Evolutionary conservation across 2,797 vertebrate genomes (phyloP).

Genomic region (Alca torda): DNA sequence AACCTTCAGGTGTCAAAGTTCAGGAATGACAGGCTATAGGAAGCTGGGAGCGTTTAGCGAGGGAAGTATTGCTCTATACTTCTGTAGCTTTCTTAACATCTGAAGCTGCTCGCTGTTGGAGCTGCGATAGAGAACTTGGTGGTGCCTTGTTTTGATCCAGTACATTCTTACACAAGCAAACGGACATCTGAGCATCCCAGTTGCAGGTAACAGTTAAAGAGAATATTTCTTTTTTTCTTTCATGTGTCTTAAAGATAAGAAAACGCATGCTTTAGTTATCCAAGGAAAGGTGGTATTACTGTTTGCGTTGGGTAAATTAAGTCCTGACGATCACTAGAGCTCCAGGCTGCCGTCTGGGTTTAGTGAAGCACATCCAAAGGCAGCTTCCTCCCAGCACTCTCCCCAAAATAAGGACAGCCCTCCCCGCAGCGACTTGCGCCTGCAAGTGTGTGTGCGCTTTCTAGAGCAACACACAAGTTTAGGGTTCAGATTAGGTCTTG

Average conservation of each 20-base stretch:
- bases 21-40: neutral
- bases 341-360: neutral
- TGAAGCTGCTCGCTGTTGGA: rapidly evolving
- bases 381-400: neutral
- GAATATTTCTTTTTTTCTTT: neutral
- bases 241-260: neutral
- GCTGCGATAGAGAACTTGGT: neutral
- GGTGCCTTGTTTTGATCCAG: neutral
- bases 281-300: neutral
- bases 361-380: neutral
- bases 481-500: neutral
- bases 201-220: neutral
- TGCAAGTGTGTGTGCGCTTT: neutral
- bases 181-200: neutral
- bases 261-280: neutral
- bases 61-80: neutral
- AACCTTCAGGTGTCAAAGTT: neutral
- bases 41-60: neutral
- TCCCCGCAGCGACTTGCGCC: neutral
- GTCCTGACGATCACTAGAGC: neutral
- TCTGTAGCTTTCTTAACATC: neutral
- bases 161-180: neutral
- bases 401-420: neutral
- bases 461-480: neutral
- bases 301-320: neutral